These are phyloP conservation scores for Actinostola sp. DNA, from an alignment of 92 coral and sea anemone genomes.

Conservation along the genomic window DNA sequence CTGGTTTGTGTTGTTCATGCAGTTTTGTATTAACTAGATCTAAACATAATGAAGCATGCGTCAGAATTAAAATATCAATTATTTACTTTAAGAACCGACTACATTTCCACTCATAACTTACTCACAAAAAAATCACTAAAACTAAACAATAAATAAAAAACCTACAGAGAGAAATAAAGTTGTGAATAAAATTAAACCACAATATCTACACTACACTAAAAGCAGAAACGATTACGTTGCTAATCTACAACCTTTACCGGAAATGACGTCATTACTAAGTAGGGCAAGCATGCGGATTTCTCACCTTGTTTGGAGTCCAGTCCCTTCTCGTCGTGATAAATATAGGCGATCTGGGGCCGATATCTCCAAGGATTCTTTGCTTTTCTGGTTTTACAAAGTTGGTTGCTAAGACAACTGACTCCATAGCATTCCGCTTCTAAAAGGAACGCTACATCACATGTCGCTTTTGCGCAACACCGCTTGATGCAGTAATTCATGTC, in stretches of 20 bases:
- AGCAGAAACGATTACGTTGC: neutral
- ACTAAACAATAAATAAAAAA: too few relatives aligned
- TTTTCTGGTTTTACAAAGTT: constrained; percentile 75
- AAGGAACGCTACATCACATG: constrained; percentile 95
- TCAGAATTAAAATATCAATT: neutral
- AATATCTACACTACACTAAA: too few relatives aligned
- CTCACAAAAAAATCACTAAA: too few relatives aligned
- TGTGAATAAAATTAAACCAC: too few relatives aligned
- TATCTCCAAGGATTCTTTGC: constrained; percentile 92
- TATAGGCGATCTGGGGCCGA: constrained; percentile 85
- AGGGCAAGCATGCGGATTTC: neutral
- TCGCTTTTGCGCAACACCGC: constrained; percentile 81
- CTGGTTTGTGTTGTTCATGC: constrained; percentile 11
- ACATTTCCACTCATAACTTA: too few relatives aligned
- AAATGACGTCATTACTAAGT: neutral
- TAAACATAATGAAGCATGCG: constrained; percentile 5
- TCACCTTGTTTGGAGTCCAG: constrained; percentile 24
- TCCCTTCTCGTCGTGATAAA: constrained; percentile 49
- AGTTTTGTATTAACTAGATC: neutral
- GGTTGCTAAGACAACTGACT: constrained; percentile 78
- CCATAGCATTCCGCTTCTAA: constrained; percentile 92
- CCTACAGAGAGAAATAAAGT: too few relatives aligned
- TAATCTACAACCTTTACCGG: too few relatives aligned
- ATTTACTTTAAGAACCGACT: too few relatives aligned
- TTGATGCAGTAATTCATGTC: constrained; percentile 73